Base-by-base conservation (phyloP, 2,113 vertebrate genomes). In the Stegostoma tigrinum region DNA sequence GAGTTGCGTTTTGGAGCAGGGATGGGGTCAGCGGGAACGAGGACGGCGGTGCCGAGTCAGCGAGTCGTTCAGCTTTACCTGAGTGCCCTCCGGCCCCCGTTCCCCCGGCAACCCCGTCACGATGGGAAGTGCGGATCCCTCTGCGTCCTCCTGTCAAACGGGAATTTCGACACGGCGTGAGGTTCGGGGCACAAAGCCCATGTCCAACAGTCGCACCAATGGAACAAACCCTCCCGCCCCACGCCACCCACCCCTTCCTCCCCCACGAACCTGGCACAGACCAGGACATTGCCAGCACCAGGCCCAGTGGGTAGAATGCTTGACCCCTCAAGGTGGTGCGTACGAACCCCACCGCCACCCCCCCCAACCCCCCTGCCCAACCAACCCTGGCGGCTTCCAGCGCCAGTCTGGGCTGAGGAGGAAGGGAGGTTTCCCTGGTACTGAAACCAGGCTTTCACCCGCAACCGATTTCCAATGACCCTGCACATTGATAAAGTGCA, bases 131-230 rank as follows among this genome's bases (percentile, higher is more conserved):
- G 98, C 98, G 0, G 99, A 99, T 17, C 98, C 98, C 96, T 99
- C 99, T 98, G 99, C 98, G 96, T 99, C 99, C 0, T 98, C 98
- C 99, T 99, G 95, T 68, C 55, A 61, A 80, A 3, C 0, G 38
- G 89, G 1, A 93, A 38, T 17, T 38, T 96, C 83, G n/a, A 66
- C 19, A 30, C 3, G 23, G 21, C 3, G 6, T n/a, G 8, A 38
- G 17, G 5, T 23, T n/a, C 80, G 7, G 7, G 80, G 80, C 38
- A 83, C 80, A 45, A 83, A 42, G 2, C 34, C 7, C 75, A 3
- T 34, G n/a, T 4, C 34, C 15, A 75, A 75, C 72, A 34, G 34
- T 75, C 24, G 2, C 0, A 15, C 34, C 34, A 83, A n/a, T 10
- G 12, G 55, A 61, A 61, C 55, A 10, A 61, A 61, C 55, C 55